Conservation (phyloP, 2,888 invertebrate genomes). For the Chrysina gloriosa region DNA sequence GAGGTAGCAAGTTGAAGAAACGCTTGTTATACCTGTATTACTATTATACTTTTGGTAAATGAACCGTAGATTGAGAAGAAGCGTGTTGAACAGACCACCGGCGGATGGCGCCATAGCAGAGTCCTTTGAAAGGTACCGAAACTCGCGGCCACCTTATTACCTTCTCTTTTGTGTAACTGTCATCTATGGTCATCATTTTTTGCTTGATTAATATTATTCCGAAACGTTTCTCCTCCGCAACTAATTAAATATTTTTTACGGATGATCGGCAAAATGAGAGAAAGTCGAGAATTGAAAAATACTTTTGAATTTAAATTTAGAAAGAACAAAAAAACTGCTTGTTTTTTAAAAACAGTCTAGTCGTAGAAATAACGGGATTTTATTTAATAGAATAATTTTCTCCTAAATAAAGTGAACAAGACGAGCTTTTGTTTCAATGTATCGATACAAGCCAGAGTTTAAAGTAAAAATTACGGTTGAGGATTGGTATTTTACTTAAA, state of each 20-base stretch:
- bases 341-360: too few species aligned
- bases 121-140: slow-evolving; percentile 41
- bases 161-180: slow-evolving; percentile 46
- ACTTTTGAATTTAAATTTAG: neutral
- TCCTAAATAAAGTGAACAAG: too few species aligned
- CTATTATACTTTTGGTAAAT: neutral
- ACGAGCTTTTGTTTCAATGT: too few species aligned
- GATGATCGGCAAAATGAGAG: neutral
- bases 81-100: slow-evolving; percentile 42
- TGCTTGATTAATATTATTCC: slow-evolving; percentile 45
- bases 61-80: neutral
- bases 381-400: too few species aligned
- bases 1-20: slow-evolving; percentile 42
- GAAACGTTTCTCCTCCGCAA: slow-evolving; percentile 37
- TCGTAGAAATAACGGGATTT: too few species aligned
- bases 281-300: slow-evolving; percentile 5
- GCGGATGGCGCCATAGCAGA: slow-evolving; percentile 41
- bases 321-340: neutral
- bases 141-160: slow-evolving; percentile 43
- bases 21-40: slow-evolving; percentile 18
- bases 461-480: too few species aligned
- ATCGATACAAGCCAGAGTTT: too few species aligned
- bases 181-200: slow-evolving; percentile 44
- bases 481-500: too few species aligned
- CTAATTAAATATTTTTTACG: slow-evolving; percentile 43